Conservation (phyloP, 2,113 vertebrate species). For the Tenrec ecaudatus region DNA sequence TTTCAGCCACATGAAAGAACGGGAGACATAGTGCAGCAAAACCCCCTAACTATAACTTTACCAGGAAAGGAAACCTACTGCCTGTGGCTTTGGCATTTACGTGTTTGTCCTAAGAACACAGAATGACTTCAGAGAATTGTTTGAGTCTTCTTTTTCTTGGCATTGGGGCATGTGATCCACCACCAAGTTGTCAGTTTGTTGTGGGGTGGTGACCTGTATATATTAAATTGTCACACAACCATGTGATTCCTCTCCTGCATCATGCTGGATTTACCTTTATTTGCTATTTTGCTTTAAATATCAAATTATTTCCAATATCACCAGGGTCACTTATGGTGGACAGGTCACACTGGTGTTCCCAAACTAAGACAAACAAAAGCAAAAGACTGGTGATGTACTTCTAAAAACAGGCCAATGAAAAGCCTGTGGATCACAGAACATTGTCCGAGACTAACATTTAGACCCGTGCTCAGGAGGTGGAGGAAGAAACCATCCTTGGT, state of each 20-base stretch:
- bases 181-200: background rate
- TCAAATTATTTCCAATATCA: background rate
- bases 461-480: too few relatives aligned
- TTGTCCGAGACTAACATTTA: background rate
- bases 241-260: background rate
- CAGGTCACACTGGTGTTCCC: background rate
- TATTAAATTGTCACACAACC: background rate
- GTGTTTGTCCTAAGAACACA: constrained; percentile 31
- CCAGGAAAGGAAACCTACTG: constrained; percentile 5
- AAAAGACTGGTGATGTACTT: background rate
- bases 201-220: background rate
- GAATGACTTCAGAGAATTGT: background rate
- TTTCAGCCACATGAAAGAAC: constrained; percentile 2
- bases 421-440: background rate
- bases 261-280: background rate
- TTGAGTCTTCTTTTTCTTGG: background rate
- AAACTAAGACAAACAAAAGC: background rate
- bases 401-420: background rate
- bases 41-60: constrained; percentile 30
- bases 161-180: background rate
- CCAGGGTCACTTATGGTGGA: background rate
- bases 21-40: background rate
- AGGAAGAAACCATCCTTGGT: too few relatives aligned
- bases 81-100: background rate
- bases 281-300: background rate